These are phyloP conservation scores for Hippopotamyrus pictus DNA, from an alignment of 2,797 vertebrate species.

Conservation along the genomic window DNA sequence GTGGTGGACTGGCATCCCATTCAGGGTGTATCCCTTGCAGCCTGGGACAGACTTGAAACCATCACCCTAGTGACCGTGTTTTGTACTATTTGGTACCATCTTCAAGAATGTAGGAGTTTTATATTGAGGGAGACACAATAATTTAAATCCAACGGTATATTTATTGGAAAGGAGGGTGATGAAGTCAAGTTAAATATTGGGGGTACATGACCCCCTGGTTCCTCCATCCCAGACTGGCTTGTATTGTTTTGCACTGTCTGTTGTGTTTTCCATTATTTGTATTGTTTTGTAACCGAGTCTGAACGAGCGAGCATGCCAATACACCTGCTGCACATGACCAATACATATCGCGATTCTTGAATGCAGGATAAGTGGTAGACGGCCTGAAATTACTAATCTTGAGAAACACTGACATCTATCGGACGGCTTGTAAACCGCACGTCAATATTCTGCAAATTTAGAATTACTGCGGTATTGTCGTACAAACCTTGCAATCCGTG, in stretches of 20 bases:
- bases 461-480: neutral
- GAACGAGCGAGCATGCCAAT: neutral
- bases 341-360: neutral
- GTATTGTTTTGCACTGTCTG: neutral
- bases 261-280: neutral
- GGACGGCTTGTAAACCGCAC: neutral
- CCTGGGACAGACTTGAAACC: neutral
- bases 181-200: neutral
- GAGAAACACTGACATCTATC: neutral
- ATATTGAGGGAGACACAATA: neutral
- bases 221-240: neutral
- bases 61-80: neutral
- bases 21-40: neutral
- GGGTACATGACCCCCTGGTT: neutral
- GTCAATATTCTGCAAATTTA: neutral
- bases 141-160: neutral
- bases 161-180: neutral
- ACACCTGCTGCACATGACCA: neutral
- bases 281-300: neutral
- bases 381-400: neutral
- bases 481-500: neutral
- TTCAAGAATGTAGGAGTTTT: neutral
- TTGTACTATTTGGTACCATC: neutral
- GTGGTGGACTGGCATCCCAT: neutral
- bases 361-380: neutral